Evolutionary conservation across 37 sponge, comb jelly and placozoan species (phyloP), one percentile per base, ranked within the genome.

Genomic region (Cliona cf. orientalis): DNA sequence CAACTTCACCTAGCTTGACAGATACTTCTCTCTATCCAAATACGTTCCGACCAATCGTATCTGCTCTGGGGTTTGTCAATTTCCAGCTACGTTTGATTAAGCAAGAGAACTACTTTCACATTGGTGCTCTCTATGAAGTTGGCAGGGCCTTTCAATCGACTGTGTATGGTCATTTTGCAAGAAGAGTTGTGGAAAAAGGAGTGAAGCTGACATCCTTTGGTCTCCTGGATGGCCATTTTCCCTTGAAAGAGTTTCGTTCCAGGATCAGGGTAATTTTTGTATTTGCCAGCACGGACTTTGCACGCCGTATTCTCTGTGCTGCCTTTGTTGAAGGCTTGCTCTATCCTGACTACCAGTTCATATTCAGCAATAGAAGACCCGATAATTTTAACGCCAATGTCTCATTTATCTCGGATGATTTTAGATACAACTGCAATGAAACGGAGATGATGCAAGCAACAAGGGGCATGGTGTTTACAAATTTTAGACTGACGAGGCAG

Each of bases 311-410:
- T 34, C 68, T 67, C 39, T 67, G 68, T 21, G 32, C 36, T 29
- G 68, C 68, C 21, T 67, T 37, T 31, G 19, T 14, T 40, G 22
- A 7, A 3, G 39, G 31, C 5, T 21, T 67, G 9, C 9, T 5
- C 9, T 75, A 75, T 34, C 61, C 40, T 4, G 39, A 26, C 19
- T 75, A 75, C 61, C 58, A 75, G 41, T 75, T 58, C 59, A 19
- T 75, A 57, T 38, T 58, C 0, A 35, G 29, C 9, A 59, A 75
- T 3, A 29, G n/a, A 4, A 75, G 36, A n/a, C 31, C n/a, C 22
- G 56, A 2, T 0, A n/a, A 75, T 2, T 34, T 75, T 34, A 9
- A 5, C 21, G 9, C 14, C 5, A 9, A 31, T 5, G 21, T 37
- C 5, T 3, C 68, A 23, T 67, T 67, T 31, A 9, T 21, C 5